Base-by-base conservation (phyloP, 2,113 vertebrate species). In the Lynx canadensis region DNA sequence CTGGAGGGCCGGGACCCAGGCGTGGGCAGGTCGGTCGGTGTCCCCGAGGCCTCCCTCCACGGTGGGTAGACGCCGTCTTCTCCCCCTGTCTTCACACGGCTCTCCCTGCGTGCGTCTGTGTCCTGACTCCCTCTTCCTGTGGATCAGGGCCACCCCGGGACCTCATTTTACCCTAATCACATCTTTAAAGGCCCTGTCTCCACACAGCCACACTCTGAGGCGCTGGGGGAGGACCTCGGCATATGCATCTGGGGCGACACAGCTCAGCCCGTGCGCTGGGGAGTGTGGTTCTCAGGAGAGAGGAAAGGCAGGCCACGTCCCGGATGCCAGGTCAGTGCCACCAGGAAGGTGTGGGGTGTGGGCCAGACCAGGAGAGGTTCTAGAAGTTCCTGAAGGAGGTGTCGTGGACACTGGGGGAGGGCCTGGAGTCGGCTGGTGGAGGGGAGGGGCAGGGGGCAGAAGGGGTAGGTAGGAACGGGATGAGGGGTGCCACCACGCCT, bases 11-110 rank as follows among this genome's bases (percentile, higher is more conserved):
- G 4, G 10, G 38, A 16, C 7, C 5, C 11, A 4, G 50, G 36
- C 11, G 14, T 8, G n/a, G n/a, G 25, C 85, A 13, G 11, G 50
- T 21, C 12, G 10, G 16, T 14, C 12, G 10, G 16, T 14, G 11
- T 27, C 13, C 36, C 52, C 1, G 4, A 41, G 50, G 19, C 50
- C n/a, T 65, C 31, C 21, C 65, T 57, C 78, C 14, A 5, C 1
- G 1, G 5, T 13, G 2, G 1, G 4, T 2, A 16, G 50, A 18
- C 0, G 9, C 1, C 10, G 0, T 57, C 21, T 23, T 48, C 38
- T 1, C 16, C 33, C n/a, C 4, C 52, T 15, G 16, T 10, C 45
- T 27, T 33, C 10, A 1, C 15, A 0, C 0, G 36, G 36, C 14
- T 4, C 0, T 74, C 7, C 36, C 50, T 57, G 14, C 4, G n/a